These are phyloP conservation scores for Pao palembangensis DNA, from an alignment of 2,113 vertebrate species.

Conservation along the genomic window DNA sequence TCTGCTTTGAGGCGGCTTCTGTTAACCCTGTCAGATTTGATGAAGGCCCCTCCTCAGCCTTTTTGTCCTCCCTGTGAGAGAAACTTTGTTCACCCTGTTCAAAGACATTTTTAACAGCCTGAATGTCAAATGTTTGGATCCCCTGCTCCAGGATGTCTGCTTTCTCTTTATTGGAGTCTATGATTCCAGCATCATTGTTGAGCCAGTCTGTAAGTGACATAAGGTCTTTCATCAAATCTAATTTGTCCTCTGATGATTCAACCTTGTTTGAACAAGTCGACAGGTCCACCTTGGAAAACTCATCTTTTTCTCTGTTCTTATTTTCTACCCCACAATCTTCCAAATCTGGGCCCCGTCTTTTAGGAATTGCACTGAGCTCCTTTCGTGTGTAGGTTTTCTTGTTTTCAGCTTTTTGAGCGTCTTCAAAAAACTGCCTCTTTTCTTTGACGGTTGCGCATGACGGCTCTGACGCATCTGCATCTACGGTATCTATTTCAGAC, in stretches of 20 bases:
- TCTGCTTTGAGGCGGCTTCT: constrained; percentile 66
- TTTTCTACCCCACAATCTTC: constrained; percentile 61
- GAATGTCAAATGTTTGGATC: constrained; percentile 72
- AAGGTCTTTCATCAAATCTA: constrained; percentile 62
- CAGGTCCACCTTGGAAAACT: constrained; percentile 55
- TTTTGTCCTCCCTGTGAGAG: constrained; percentile 63
- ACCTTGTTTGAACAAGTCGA: constrained; percentile 67
- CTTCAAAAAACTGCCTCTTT: constrained; percentile 71
- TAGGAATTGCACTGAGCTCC: constrained; percentile 64
- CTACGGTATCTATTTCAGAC: constrained; percentile 67
- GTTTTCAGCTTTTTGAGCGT: constrained; percentile 69
- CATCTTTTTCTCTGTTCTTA: constrained; percentile 60
- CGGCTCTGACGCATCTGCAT: constrained; percentile 41
- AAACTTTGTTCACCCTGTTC: constrained; percentile 73
- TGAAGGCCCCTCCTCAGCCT: constrained; percentile 63
- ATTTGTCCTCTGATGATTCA: constrained; percentile 67
- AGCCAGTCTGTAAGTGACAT: constrained; percentile 53
- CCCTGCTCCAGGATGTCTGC: constrained; percentile 66
- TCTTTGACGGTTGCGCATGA: constrained; percentile 68
- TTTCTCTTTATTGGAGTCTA: constrained; percentile 59
- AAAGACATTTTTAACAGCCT: constrained; percentile 77
- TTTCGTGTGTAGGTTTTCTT: constrained; percentile 68
- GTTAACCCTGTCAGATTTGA: constrained; percentile 63
- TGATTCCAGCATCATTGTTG: constrained; percentile 46
- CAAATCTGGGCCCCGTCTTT: constrained; percentile 56